phyloP scores from a whole-genome alignment of 2,113 vertebrate genomes.

The Campylomormyrus numenius region DNA sequence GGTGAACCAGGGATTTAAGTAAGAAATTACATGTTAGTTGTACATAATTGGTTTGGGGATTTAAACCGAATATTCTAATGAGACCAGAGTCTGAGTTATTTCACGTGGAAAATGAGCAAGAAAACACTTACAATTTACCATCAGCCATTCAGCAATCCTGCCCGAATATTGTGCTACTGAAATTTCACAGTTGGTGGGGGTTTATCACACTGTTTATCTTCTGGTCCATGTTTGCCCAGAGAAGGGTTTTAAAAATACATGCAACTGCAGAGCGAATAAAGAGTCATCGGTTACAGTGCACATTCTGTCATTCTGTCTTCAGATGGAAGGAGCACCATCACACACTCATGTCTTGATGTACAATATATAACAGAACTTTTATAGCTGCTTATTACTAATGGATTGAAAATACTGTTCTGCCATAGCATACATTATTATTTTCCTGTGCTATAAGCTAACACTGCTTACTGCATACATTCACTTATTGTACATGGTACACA shows the following conservation, averaged over 20 bases:
- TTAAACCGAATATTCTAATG: not conserved
- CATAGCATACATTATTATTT: not conserved
- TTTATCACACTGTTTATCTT: not conserved
- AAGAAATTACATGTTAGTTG: not conserved
- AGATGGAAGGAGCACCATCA: not conserved
- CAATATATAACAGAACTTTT: not conserved
- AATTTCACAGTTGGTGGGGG: not conserved
- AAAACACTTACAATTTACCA: not conserved
- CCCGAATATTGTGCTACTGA: not conserved
- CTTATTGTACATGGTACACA: not conserved
- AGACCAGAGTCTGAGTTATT: not conserved
- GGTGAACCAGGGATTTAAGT: not conserved
- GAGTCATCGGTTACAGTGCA: not conserved
- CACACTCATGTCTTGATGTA: not conserved
- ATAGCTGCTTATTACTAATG: not conserved
- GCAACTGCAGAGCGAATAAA: not conserved
- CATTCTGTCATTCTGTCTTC: not conserved
- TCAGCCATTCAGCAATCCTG: not conserved
- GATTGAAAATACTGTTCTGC: not conserved
- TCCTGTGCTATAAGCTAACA: not conserved
- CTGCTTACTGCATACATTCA: not conserved
- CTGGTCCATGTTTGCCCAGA: not conserved
- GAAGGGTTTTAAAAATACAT: conserved; percentile 1
- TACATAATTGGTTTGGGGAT: not conserved
- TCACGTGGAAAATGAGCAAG: not conserved